Evolutionary conservation across 2,888 invertebrate genomes (phyloP), one percentile per base, ranked within the genome.

Genomic region (Octonoba sinensis): DNA sequence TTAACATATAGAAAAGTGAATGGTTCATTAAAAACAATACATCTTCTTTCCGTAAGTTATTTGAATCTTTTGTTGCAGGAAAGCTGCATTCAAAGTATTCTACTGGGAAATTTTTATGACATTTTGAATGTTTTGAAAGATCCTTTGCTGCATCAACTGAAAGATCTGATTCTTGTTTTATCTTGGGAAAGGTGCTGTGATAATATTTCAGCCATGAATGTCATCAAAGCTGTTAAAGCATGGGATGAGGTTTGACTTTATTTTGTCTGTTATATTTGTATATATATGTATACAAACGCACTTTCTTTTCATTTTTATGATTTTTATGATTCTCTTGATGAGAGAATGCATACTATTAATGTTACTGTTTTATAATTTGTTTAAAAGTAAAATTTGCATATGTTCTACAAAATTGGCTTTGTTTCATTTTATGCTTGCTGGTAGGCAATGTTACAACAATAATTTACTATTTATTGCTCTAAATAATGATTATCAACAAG

Each of bases 141-240:
- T 77, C 22, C 67, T 46, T 22, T 76, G n/a, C 49, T 76, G 3
- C 1, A 22, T n/a, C 36, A 44, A 4, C 49, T 82, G 16, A 57
- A 77, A 36, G 59, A 59, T 16, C 67, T 82, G 11, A 22, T 67
- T 47, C 60, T 82, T 20, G 62, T 82, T 36, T 46, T 72, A 46
- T 72, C 82, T 12, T 82, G 82, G 82, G 51, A 49, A n/a, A 56
- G 22, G 36, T 72, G 82, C 24, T 36, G 51, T 24, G 60, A 66
- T 67, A 69, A 82, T 72, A 20, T 47, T 47, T 67, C 82, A 15
- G 72, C 82, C 18, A 49, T 47, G 16, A 76, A 82, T 72, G 47
- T 82, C 11, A 72, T 82, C 36, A 6, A 76, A 46, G 64, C 62
- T 22, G 24, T 77, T 4, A 82, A 82, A 72, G 36, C 16, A 8